Percentiles rank a stretch among this genome's conserved stretches.
Conservation (phyloP, 2,797 vertebrate species). For the Enteromius thamalakanensis region DNA sequence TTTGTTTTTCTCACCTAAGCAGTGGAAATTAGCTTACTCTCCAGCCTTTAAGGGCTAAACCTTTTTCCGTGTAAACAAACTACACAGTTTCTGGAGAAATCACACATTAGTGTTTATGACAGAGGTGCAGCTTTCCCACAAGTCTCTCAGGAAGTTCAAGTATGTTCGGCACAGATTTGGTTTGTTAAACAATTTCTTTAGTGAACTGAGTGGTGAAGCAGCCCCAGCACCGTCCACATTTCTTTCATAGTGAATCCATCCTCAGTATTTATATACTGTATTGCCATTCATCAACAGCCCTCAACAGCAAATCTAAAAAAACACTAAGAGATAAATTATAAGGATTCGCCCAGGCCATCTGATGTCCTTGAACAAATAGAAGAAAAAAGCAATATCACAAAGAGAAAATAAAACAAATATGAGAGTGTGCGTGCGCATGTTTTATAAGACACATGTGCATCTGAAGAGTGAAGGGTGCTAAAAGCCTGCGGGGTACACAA, state of each 20-base stretch:
- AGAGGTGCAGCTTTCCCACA: constrained; percentile 54
- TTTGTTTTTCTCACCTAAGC: constrained; percentile 69
- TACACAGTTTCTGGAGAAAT: constrained; percentile 60
- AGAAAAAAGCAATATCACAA: constrained; percentile 40
- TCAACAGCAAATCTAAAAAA: constrained; percentile 15
- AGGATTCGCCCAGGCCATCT: constrained; percentile 1
- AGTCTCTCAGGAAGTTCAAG: neutral
- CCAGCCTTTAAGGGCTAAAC: constrained; percentile 60
- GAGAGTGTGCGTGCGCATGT: constrained; percentile 11
- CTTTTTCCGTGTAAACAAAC: constrained; percentile 62
- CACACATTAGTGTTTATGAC: constrained; percentile 61
- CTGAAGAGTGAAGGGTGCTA: constrained; percentile 76
- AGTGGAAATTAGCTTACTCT: constrained; percentile 70
- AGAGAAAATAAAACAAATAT: constrained; percentile 65
- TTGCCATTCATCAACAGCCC: neutral
- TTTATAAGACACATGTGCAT: constrained; percentile 69
- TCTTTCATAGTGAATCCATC: neutral
- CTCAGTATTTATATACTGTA: constrained; percentile 1
- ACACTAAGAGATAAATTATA: neutral
- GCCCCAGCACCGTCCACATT: neutral
- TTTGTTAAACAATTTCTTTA: neutral
- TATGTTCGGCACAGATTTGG: neutral
- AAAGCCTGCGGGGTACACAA: constrained; percentile 83
- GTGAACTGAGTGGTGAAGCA: neutral
- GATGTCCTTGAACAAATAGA: constrained; percentile 46